Base-by-base conservation (phyloP, 2,888 invertebrate genomes). In the Parnassius glacialis region DNA sequence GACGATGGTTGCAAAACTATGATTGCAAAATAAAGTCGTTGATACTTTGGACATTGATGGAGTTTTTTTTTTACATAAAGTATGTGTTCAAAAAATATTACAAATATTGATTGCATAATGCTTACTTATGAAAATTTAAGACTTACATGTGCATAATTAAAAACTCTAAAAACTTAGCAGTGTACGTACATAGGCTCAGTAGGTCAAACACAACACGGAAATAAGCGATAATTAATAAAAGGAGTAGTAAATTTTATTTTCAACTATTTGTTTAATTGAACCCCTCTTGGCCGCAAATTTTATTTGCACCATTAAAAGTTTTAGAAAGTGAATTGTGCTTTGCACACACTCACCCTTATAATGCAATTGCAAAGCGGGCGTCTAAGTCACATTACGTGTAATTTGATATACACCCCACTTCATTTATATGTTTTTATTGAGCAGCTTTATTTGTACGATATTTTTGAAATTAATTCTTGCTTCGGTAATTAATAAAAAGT, bases 391-490 rank as follows among this genome's bases (percentile, higher is more conserved):
- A 66, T 67, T 69, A 70, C 72, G 68, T 68, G 74, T 76, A 79
- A 80, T 78, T 76, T 65, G 70, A 77, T 76, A 74, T 74, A 64
- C 68, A 67, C 69, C 72, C 73, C 64, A 65, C 70, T 34, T 34
- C 34, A 66, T 75, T 74, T 75, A 74, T 72, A 71, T 69, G 64
- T 65, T 64, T 70, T 69, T 70, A 74, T 76, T 72, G 62, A 65
- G 66, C 67, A 70, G 71, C 50, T 57, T 58, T 52, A 65, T 61
- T 45, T 59, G 1, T 34, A 34, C 34, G 34, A 34, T 34, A 34
- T 34, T 34, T 7, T 34, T 34, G 7, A 34, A 34, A 34, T 34
- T 34, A 34, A 34, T 34, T 34, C 34, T 34, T 34, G 34, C 7
- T 34, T 34, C 5, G 34, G 34, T 34, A 34, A 5, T 34, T 5